Evolutionary conservation across 2,797 vertebrate genomes (phyloP), one percentile per base, ranked within the genome.

Genomic region (Centropyge bicolor): DNA sequence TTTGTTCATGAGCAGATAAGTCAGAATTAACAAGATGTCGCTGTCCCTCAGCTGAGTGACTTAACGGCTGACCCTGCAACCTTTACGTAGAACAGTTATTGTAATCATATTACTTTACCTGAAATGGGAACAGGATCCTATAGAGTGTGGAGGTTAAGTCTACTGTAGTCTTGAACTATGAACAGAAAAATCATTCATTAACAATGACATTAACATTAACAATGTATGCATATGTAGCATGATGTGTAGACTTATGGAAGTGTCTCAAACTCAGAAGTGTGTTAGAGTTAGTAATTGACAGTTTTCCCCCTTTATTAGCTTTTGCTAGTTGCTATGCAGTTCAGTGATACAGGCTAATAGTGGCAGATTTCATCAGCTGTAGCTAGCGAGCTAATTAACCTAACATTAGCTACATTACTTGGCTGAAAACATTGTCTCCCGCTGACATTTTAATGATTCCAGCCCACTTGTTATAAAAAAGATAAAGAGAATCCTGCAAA

Each of bases 1-100:
- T 82, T 66, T 75, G 52, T 35, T 64, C 80, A 60, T 36, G 41
- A 71, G 70, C 69, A 76, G 67, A 66, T 60, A 72, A 17, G 35
- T 81, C 73, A 69, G 61, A 76, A 75, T 85, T 61, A 82, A 79
- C 57, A 60, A 56, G 14, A 49, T 49, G 63, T 79, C 36, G 38
- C 56, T 13, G n/a, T 35, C 54, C 51, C 35, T 57, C 60, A 57
- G 54, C 61, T 36, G 22, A 82, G 46, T 2, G 62, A 69, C 70
- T 62, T 16, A 16, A 78, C 65, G 31, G 72, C 20, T 76, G 57
- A 85, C 63, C 59, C 64, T 71, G 54, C 7, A 63, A 41, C 74
- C 71, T 70, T 68, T 78, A 74, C 11, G 0, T 11, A 19, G 69
- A 31, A 45, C 74, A 51, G 22, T 36, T 64, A 48, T 54, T 57